Evolutionary conservation across 2,113 vertebrate genomes (phyloP).

Genomic region (Motacilla tschutschensis): DNA sequence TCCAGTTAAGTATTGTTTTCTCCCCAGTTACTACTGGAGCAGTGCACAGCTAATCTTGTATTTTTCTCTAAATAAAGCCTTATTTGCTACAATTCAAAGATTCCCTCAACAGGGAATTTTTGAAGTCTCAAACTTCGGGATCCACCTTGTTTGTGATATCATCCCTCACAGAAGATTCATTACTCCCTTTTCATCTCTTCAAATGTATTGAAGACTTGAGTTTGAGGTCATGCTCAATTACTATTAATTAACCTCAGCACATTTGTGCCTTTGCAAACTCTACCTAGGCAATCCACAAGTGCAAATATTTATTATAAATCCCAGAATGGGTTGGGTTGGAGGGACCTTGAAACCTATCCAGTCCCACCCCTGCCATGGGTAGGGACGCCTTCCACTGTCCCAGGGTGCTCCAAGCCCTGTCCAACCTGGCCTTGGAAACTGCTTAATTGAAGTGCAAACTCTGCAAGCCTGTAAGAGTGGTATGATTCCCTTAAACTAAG

Average conservation of each 20-base stretch:
- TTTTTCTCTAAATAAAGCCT: neutral
- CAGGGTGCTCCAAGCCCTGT: neutral
- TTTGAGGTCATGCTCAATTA: neutral
- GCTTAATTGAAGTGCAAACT: neutral
- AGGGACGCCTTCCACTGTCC: neutral
- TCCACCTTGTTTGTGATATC: neutral
- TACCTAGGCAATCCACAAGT: neutral
- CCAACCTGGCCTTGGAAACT: accelerated
- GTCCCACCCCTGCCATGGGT: neutral
- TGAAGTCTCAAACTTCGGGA: neutral
- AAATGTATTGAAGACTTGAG: neutral
- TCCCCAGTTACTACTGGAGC: accelerated
- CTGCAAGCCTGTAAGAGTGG: neutral
- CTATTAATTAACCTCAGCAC: neutral
- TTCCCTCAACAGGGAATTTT: neutral
- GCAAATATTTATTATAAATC: neutral
- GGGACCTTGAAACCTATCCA: neutral
- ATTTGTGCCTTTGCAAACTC: neutral
- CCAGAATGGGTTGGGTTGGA: neutral
- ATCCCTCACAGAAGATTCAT: neutral
- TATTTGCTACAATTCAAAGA: neutral
- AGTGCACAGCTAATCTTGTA: neutral
- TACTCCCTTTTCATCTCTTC: neutral
- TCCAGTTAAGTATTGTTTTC: accelerated
- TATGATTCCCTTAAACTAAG: neutral